Evolutionary conservation across 2,888 invertebrate genomes (phyloP).

Genomic region (Drosophila neonasuta): DNA sequence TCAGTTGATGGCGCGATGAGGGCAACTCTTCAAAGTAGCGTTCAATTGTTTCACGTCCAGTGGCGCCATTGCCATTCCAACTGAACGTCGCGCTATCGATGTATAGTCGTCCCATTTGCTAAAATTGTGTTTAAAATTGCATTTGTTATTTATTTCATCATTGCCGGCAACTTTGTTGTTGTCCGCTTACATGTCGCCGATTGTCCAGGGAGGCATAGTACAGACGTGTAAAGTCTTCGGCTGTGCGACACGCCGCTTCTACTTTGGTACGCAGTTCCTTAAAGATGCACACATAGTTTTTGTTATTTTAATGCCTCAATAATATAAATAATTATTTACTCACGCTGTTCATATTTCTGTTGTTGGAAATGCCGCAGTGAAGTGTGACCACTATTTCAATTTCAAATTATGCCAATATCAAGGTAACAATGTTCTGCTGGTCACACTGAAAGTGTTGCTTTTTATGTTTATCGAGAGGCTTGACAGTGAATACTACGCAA

Average conservation of each 20-base stretch:
- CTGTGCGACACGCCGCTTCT: slow-evolving; percentile 92
- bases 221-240: slow-evolving; percentile 93
- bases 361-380: slow-evolving; percentile 18
- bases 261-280: slow-evolving; percentile 86
- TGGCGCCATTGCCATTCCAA: slow-evolving; percentile 96
- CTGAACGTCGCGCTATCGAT: slow-evolving; percentile 91
- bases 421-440: not conserved
- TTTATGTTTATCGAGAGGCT: slow-evolving; percentile 1
- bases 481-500: not conserved
- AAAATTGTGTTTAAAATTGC: slow-evolving; percentile 25
- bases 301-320: not conserved
- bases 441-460: not conserved
- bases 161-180: slow-evolving; percentile 12
- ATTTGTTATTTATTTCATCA: slow-evolving; percentile 1
- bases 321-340: not conserved
- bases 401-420: not conserved
- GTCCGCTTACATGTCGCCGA: slow-evolving; percentile 87
- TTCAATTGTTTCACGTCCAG: slow-evolving; percentile 91
- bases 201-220: slow-evolving; percentile 95
- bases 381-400: not conserved
- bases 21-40: slow-evolving; percentile 94
- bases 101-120: slow-evolving; percentile 91
- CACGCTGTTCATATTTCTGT: slow-evolving; percentile 37
- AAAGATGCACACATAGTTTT: not conserved
- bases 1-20: slow-evolving; percentile 88